Conservation (phyloP, 2,113 vertebrate genomes). For the Silurus meridionalis region DNA sequence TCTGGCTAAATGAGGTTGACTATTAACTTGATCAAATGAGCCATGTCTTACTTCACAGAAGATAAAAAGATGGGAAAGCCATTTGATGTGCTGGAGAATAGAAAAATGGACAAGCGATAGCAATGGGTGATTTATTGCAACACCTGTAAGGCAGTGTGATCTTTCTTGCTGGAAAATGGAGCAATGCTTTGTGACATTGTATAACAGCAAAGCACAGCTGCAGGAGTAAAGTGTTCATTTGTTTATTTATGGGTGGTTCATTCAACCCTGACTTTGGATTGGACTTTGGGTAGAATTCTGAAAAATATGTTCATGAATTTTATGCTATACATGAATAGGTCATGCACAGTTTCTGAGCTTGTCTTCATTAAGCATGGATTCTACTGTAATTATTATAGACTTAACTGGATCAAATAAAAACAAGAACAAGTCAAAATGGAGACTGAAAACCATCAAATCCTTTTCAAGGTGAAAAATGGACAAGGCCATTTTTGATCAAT, state of each 20-base stretch:
- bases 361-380: background rate
- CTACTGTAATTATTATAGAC: background rate
- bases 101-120: background rate
- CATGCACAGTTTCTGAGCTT: background rate
- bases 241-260: background rate
- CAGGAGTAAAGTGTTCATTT: background rate
- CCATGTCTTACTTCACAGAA: constrained; percentile 17
- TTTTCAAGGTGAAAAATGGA: background rate
- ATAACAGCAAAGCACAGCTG: background rate
- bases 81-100: background rate
- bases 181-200: background rate
- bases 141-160: background rate
- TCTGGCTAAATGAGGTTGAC: constrained; percentile 23
- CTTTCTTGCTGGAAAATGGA: background rate
- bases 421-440: background rate
- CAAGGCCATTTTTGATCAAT: background rate
- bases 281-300: background rate
- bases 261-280: background rate
- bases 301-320: background rate
- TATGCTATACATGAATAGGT: background rate
- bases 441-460: background rate
- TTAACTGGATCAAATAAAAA: background rate
- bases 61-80: constrained; percentile 15
- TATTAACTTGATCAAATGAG: constrained; percentile 27
- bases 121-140: background rate